Evolutionary conservation across 2,888 invertebrate genomes (phyloP).

Genomic region (Pelosia muscerda): DNA sequence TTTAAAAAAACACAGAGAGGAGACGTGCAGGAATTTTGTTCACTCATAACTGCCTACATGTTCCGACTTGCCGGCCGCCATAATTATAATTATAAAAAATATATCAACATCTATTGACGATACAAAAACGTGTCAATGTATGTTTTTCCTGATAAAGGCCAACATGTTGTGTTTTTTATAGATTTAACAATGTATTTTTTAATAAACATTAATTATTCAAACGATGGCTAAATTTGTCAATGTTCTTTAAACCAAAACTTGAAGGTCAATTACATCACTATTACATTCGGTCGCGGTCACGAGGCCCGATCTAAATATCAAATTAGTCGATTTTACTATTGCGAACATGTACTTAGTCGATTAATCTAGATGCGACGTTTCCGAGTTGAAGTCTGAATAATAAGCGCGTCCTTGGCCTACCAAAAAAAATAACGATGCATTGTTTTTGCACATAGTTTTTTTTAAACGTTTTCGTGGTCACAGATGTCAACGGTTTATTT

Average conservation of each 20-base stretch:
- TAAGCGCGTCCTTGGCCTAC: slow-evolving; percentile 38
- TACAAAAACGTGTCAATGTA: background rate
- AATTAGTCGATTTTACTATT: slow-evolving; percentile 44
- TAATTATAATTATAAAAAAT: background rate
- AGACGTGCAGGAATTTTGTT: no score
- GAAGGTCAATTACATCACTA: slow-evolving; percentile 63
- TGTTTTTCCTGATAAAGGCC: background rate
- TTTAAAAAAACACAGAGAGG: no score
- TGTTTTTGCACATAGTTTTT: slow-evolving; percentile 18
- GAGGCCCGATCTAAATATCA: slow-evolving; percentile 40
- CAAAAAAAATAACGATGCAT: slow-evolving; percentile 26
- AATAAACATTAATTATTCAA: slow-evolving; percentile 2
- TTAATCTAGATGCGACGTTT: slow-evolving; percentile 43
- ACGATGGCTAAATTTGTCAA: slow-evolving; percentile 9
- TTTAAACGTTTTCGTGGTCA: background rate
- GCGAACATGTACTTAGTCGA: slow-evolving; percentile 46
- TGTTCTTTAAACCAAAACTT: slow-evolving; percentile 30
- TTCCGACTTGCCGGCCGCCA: background rate
- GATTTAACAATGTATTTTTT: background rate
- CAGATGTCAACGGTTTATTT: background rate
- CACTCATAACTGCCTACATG: no score
- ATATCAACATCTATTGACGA: background rate
- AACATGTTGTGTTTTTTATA: background rate
- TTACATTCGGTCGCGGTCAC: slow-evolving; percentile 48
- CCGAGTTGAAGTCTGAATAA: slow-evolving; percentile 48